A percentile compares a stretch with the other conserved stretches of the same genome.
phyloP scores from a whole-genome alignment of 1,140 invertebrate genomes.

The Stenopsyche tienmushanensis region DNA sequence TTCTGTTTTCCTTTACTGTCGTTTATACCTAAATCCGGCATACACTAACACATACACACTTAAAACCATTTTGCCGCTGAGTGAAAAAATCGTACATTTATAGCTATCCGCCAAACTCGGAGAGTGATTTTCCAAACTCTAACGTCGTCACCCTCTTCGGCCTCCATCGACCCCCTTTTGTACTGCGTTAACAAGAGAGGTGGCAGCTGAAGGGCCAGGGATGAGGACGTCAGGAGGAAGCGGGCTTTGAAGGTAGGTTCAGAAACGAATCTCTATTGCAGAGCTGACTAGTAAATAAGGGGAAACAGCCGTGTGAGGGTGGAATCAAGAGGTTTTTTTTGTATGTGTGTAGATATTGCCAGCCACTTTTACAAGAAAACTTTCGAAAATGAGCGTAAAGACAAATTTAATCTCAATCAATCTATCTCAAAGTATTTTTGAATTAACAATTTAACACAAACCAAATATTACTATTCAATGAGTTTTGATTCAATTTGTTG shows the following conservation, averaged over 20 bases:
- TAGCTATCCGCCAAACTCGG: conserved; percentile 35
- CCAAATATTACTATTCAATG: neutral
- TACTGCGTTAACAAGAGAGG: conserved; percentile 31
- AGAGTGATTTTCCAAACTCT: conserved; percentile 39
- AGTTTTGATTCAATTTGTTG: neutral
- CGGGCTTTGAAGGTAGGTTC: neutral
- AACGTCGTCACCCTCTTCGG: conserved; percentile 30
- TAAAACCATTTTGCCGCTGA: conserved; percentile 18
- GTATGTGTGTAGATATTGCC: conserved; percentile 7
- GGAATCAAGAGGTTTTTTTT: conserved; percentile 35
- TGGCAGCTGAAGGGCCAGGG: neutral
- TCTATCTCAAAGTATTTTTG: too few relatives aligned
- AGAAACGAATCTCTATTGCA: conserved; percentile 32
- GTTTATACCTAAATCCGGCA: conserved; percentile 4
- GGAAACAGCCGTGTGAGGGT: conserved; percentile 39
- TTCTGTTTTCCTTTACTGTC: conserved; percentile 29
- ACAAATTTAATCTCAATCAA: conserved; percentile 2
- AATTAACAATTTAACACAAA: neutral
- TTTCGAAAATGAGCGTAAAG: neutral
- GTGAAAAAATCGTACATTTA: conserved; percentile 29
- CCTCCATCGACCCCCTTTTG: conserved; percentile 5
- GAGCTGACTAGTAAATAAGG: conserved; percentile 32
- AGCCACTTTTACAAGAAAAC: conserved; percentile 6
- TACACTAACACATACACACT: conserved; percentile 5
- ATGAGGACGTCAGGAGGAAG: neutral